phyloP scores from a whole-genome alignment of 2,113 vertebrate genomes.

The Calonectris borealis region DNA sequence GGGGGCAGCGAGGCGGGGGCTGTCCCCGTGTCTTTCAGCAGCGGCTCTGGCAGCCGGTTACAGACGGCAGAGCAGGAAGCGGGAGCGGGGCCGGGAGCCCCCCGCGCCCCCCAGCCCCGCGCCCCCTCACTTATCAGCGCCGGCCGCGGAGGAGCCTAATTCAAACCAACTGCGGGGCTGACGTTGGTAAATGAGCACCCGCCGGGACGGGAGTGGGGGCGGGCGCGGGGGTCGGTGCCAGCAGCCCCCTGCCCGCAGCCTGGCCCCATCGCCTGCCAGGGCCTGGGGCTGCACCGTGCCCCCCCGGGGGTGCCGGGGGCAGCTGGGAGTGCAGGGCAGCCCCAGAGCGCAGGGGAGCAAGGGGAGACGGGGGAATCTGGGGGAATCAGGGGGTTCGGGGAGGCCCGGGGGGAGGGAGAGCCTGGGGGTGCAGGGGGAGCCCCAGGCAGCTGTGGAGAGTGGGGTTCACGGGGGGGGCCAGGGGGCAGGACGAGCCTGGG shows the following conservation, averaged over 20 bases:
- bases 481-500: not conserved
- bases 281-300: not conserved
- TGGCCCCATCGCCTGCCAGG: not conserved
- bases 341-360: not conserved
- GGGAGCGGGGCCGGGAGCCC: not conserved
- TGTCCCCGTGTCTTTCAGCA: constrained; percentile 12
- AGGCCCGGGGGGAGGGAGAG: no score
- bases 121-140: constrained; percentile 16
- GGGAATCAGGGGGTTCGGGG: not conserved
- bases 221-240: not conserved
- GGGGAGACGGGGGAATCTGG: not conserved
- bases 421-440: not conserved
- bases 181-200: constrained; percentile 43
- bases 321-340: not conserved
- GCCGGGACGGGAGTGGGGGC: not conserved
- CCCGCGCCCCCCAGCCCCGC: not conserved
- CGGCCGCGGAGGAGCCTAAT: constrained; percentile 23
- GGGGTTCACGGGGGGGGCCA: not conserved
- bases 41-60: constrained; percentile 8
- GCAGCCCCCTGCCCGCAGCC: not conserved
- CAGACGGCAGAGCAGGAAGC: constrained; percentile 24
- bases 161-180: constrained; percentile 52
- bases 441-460: no score
- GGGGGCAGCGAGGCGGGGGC: not conserved
- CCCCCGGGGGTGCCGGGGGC: not conserved